Evolutionary conservation across 92 coral and sea anemone genomes (phyloP).

Genomic region (Porites cylindrica): DNA sequence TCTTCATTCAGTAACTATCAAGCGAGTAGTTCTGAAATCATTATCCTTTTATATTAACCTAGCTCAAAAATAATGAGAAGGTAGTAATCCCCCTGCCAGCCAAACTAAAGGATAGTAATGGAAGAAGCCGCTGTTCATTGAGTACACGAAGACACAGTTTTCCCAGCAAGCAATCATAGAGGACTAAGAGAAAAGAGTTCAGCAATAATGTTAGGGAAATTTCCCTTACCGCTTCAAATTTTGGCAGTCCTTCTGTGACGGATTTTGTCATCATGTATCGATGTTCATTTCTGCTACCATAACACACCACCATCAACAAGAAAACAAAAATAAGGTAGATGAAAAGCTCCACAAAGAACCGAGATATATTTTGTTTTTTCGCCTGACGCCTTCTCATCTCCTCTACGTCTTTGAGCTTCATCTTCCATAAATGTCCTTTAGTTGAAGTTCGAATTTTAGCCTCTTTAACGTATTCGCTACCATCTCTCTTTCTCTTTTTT

Average conservation of each 20-base stretch:
- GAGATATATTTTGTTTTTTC: conserved; percentile 16
- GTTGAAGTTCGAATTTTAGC: background rate
- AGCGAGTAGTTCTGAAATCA: too few relatives aligned
- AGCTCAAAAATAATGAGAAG: too few relatives aligned
- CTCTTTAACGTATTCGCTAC: background rate
- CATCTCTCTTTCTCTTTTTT: background rate
- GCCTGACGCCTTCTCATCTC: conserved; percentile 39
- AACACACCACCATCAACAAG: conserved; percentile 57
- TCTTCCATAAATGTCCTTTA: conserved; percentile 5
- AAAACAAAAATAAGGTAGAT: conserved; percentile 53
- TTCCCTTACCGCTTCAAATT: conserved; percentile 35
- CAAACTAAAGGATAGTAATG: too few relatives aligned
- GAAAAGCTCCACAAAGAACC: conserved; percentile 43
- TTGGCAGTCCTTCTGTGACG: conserved; percentile 51
- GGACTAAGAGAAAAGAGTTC: too few relatives aligned
- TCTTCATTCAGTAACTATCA: too few relatives aligned
- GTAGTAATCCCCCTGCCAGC: too few relatives aligned
- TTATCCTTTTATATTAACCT: too few relatives aligned
- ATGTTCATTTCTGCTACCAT: conserved; percentile 58
- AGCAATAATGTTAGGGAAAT: too few relatives aligned
- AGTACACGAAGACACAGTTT: too few relatives aligned
- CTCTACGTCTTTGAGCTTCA: conserved; percentile 24
- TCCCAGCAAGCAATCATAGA: too few relatives aligned
- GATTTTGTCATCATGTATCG: conserved; percentile 68
- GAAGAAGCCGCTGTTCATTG: too few relatives aligned